A percentile compares a stretch with the other conserved stretches of the same genome.
Evolutionary conservation across 2,797 vertebrate genomes (phyloP).

Genomic region (Podarcis lilfordi): DNA sequence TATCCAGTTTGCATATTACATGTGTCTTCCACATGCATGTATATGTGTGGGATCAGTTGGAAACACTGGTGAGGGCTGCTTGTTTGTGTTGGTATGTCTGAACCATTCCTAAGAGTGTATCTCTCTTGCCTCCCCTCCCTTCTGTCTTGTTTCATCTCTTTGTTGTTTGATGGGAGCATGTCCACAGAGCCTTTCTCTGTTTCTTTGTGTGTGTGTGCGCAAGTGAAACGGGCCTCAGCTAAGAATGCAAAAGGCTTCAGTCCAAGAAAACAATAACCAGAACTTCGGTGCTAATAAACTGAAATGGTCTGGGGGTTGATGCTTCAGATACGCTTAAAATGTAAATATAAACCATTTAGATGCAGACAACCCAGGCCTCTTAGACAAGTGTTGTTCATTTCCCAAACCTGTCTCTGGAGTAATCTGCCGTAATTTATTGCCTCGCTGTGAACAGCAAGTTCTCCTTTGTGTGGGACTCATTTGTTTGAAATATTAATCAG

Average conservation of each 20-base stretch:
- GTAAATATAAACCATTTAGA: conserved; percentile 64
- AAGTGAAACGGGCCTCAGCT: conserved; percentile 24
- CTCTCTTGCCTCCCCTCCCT: neutral
- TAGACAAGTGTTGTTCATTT: conserved; percentile 42
- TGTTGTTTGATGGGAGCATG: neutral
- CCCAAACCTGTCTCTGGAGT: conserved; percentile 41
- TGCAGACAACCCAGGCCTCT: conserved; percentile 24
- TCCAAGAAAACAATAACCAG: conserved; percentile 19
- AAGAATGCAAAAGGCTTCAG: conserved; percentile 43
- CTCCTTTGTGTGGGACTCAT: conserved; percentile 46
- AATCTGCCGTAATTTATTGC: conserved; percentile 50
- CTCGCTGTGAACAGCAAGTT: conserved; percentile 52
- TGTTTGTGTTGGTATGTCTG: neutral
- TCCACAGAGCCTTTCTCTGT: no score
- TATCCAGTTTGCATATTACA: neutral
- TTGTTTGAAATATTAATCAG: conserved; percentile 62
- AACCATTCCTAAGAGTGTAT: neutral
- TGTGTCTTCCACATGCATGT: no score
- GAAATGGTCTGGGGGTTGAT: conserved; percentile 39
- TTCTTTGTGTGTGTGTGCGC: neutral
- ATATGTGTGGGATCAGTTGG: neutral
- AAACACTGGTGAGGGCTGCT: no score
- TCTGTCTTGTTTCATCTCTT: neutral
- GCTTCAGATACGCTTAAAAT: conserved; percentile 58
- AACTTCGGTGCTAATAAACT: conserved; percentile 46